Conservation (phyloP, 2,797 vertebrate species). For the Sciurus vulgaris region DNA sequence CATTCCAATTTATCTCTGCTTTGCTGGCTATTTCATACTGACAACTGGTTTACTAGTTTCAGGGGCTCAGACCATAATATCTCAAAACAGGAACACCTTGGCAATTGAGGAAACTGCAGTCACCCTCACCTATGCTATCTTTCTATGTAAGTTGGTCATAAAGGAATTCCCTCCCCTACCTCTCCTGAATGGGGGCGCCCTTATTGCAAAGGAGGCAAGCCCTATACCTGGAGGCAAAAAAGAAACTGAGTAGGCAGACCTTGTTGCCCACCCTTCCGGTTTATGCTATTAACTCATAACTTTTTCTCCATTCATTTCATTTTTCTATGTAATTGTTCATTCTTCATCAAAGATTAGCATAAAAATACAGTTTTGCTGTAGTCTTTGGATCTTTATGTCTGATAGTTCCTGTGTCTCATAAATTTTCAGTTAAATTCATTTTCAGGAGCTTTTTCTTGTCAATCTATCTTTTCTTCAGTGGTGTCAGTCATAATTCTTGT, state of each 20-base stretch:
- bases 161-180: not conserved
- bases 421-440: not conserved
- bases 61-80: not conserved
- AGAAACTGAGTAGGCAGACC: not conserved
- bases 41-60: constrained; percentile 1
- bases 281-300: not conserved
- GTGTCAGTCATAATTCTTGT: not conserved
- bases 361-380: not conserved
- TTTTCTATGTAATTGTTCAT: not conserved
- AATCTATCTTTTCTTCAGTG: not conserved
- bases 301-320: not conserved
- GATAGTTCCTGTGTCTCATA: not conserved
- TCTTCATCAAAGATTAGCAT: not conserved
- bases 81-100: accelerated
- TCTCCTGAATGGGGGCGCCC: not conserved
- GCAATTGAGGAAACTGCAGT: not conserved
- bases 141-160: not conserved
- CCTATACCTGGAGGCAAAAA: not conserved
- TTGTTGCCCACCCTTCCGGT: not conserved
- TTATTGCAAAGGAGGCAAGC: too few relatives aligned
- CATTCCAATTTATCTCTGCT: constrained; percentile 69
- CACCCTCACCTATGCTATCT: not conserved
- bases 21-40: constrained; percentile 28
- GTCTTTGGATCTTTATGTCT: not conserved
- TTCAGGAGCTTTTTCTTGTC: not conserved